Percentiles rank a stretch among this genome's conserved stretches.
These are phyloP conservation scores for Oryzias woworae DNA, from an alignment of 2,113 vertebrate genomes.

Conservation along the genomic window DNA sequence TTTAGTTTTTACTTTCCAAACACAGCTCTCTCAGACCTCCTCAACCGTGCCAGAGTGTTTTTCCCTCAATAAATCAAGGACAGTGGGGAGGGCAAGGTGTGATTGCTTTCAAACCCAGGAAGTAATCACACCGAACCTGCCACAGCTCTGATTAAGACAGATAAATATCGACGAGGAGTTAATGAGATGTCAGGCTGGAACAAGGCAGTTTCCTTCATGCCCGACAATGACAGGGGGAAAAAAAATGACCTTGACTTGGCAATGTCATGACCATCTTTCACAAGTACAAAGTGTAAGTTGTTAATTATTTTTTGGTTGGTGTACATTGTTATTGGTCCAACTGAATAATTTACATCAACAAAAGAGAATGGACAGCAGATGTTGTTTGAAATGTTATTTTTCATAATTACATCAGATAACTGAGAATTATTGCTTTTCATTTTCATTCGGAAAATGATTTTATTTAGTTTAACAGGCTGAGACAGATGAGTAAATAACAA, in stretches of 20 bases:
- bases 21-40: slow-evolving; percentile 35
- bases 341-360: slow-evolving; percentile 15
- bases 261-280: slow-evolving; percentile 60
- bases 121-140: slow-evolving; percentile 75
- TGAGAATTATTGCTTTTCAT: slow-evolving; percentile 26
- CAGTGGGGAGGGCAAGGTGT: slow-evolving; percentile 67
- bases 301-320: slow-evolving; percentile 42
- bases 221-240: slow-evolving; percentile 56
- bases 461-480: background rate
- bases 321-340: slow-evolving; percentile 24
- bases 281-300: slow-evolving; percentile 15
- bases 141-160: slow-evolving; percentile 79
- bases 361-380: slow-evolving; percentile 29
- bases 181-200: slow-evolving; percentile 77
- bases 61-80: slow-evolving; percentile 71
- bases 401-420: slow-evolving; percentile 26
- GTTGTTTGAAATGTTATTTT: slow-evolving; percentile 20
- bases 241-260: slow-evolving; percentile 56
- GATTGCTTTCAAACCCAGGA: slow-evolving; percentile 75
- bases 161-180: slow-evolving; percentile 79
- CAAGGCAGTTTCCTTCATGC: slow-evolving; percentile 63
- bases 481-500: slow-evolving; percentile 4
- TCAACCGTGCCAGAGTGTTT: slow-evolving; percentile 40
- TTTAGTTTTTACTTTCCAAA: slow-evolving; percentile 3
- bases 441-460: background rate